These are phyloP conservation scores for Odontamblyopus lacepedii DNA, from an alignment of 2,797 vertebrate genomes.

Conservation along the genomic window DNA sequence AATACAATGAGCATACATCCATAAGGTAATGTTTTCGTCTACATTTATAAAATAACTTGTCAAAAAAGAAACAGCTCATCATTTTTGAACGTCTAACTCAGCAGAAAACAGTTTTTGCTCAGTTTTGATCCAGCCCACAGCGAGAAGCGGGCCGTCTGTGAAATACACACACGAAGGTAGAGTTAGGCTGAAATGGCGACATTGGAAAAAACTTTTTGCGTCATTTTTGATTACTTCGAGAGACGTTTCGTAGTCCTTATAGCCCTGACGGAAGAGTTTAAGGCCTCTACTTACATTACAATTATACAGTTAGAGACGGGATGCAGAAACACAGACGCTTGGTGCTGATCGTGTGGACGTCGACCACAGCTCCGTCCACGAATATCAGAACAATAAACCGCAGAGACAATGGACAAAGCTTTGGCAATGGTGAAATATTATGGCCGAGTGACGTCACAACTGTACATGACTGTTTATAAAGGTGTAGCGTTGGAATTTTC, in stretches of 20 bases:
- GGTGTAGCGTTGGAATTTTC: no score
- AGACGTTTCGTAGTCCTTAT: constrained; percentile 56
- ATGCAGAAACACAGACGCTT: constrained; percentile 33
- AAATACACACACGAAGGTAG: constrained; percentile 40
- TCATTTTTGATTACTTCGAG: constrained; percentile 35
- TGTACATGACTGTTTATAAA: no score
- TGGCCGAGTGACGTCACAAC: background rate
- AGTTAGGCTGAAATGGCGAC: constrained; percentile 41
- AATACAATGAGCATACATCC: constrained; percentile 30
- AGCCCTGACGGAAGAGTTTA: constrained; percentile 66
- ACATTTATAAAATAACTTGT: constrained; percentile 37
- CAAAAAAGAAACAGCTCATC: constrained; percentile 35
- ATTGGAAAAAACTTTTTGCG: constrained; percentile 44
- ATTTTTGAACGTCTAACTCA: constrained; percentile 22
- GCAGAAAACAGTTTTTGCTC: constrained; percentile 25
- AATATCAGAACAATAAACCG: background rate
- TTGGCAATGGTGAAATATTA: background rate
- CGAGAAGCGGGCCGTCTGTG: constrained; percentile 25
- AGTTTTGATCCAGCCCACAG: constrained; percentile 26
- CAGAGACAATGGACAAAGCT: constrained; percentile 6
- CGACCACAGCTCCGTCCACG: constrained; percentile 23
- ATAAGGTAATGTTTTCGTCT: constrained; percentile 8
- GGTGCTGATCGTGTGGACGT: constrained; percentile 45
- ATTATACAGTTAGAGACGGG: constrained; percentile 31
- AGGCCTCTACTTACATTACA: constrained; percentile 74